Evolutionary conservation across 1,140 invertebrate species (phyloP).

Genomic region (Samia ricini): DNA sequence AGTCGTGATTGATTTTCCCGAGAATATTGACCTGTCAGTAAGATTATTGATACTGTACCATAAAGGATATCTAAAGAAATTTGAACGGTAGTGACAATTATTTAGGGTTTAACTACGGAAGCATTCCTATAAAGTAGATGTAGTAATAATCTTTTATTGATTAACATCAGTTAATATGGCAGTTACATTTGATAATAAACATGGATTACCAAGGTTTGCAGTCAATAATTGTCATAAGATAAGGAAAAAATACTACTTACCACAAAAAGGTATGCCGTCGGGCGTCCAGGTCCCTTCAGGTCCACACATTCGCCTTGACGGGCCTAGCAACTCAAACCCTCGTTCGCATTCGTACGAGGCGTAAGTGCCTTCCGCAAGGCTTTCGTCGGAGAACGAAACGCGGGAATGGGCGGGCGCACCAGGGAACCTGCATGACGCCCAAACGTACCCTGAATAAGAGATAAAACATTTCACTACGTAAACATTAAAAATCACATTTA

Average conservation of each 20-base stretch:
- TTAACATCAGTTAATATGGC: too few species aligned
- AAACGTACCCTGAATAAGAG: conserved; percentile 33
- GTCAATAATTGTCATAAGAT: too few species aligned
- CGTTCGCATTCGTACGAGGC: conserved; percentile 93
- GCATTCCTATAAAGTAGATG: too few species aligned
- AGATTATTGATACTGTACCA: too few species aligned
- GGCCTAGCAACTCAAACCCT: conserved; percentile 94
- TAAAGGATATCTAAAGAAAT: too few species aligned
- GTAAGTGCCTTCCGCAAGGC: conserved; percentile 82
- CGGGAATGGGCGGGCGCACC: conserved; percentile 93
- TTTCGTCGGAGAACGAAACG: conserved; percentile 87
- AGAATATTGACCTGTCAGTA: too few species aligned
- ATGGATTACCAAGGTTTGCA: too few species aligned
- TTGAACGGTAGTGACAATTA: too few species aligned
- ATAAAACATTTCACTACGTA: background rate
- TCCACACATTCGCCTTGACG: conserved; percentile 87
- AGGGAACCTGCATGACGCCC: conserved; percentile 87
- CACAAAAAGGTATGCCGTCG: conserved; percentile 95
- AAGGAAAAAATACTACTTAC: conserved; percentile 80
- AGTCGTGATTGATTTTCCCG: too few species aligned
- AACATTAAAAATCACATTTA: background rate
- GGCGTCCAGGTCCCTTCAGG: conserved; percentile 90
- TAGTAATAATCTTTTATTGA: too few species aligned
- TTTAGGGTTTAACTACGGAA: too few species aligned
- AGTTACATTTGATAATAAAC: too few species aligned